These are phyloP conservation scores for Leucoma salicis DNA, from an alignment of 2,888 invertebrate species.

Conservation along the genomic window DNA sequence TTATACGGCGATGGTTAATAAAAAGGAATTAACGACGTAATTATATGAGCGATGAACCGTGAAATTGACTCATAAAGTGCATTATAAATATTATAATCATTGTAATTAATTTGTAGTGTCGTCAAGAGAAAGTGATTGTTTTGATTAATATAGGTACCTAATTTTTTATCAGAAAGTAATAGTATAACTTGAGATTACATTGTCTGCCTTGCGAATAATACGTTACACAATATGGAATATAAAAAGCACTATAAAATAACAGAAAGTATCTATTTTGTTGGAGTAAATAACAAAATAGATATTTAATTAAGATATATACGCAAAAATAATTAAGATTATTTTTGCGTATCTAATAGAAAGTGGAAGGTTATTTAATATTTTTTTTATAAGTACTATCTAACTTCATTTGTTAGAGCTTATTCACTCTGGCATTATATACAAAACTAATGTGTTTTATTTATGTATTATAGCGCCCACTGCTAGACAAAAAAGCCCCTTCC, in stretches of 20 bases:
- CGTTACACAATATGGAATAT: not conserved
- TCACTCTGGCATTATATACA: no score
- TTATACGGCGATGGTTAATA: no score
- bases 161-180: conserved; percentile 6
- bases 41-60: conserved; percentile 22
- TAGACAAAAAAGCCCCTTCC: no score
- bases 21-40: conserved; percentile 25
- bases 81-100: conserved; percentile 17
- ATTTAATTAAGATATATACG: no score
- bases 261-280: not conserved
- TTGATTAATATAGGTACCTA: conserved; percentile 3
- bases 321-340: no score
- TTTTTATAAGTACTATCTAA: no score
- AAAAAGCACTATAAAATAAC: not conserved
- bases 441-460: no score
- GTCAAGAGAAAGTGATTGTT: not conserved
- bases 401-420: no score
- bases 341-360: no score
- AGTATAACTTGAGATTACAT: not conserved
- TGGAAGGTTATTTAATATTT: no score
- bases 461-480: no score
- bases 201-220: not conserved
- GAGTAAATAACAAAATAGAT: no score
- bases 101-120: conserved; percentile 1
- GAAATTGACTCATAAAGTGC: conserved; percentile 18